Conservation (phyloP, 1,140 invertebrate species). For the Helicoverpa zea region DNA sequence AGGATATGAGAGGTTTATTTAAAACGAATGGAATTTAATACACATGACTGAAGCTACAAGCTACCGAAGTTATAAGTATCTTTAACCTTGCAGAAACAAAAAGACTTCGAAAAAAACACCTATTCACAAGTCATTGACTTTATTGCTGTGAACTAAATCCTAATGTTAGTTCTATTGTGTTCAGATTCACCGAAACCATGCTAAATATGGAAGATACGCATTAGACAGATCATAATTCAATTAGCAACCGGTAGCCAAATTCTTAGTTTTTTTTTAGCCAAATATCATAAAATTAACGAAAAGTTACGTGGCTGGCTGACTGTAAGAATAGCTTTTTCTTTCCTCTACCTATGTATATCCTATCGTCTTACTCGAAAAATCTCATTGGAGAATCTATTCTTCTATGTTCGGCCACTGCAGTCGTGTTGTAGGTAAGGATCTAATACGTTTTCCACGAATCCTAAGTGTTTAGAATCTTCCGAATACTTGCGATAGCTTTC, state of each 20-base stretch:
- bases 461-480: too few relatives aligned
- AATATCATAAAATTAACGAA: not conserved
- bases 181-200: not conserved
- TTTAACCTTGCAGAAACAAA: not conserved
- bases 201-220: constrained; percentile 30
- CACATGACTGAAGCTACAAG: not conserved
- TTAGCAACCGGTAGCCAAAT: constrained; percentile 10
- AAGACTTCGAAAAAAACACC: not conserved
- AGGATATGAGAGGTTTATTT: too few relatives aligned
- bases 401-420: too few relatives aligned
- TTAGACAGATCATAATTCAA: constrained; percentile 22
- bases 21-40: too few relatives aligned
- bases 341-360: too few relatives aligned
- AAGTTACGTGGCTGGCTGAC: too few relatives aligned
- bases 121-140: constrained; percentile 14
- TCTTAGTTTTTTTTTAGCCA: not conserved
- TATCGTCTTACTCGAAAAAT: too few relatives aligned
- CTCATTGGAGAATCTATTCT: too few relatives aligned
- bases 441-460: too few relatives aligned
- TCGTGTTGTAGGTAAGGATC: too few relatives aligned
- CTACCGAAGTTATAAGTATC: not conserved
- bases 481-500: too few relatives aligned
- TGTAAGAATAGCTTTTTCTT: too few relatives aligned
- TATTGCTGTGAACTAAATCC: not conserved
- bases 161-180: constrained; percentile 19